Base-by-base conservation (phyloP, 2,888 invertebrate species). In the Lepetodrilus schrolli region DNA sequence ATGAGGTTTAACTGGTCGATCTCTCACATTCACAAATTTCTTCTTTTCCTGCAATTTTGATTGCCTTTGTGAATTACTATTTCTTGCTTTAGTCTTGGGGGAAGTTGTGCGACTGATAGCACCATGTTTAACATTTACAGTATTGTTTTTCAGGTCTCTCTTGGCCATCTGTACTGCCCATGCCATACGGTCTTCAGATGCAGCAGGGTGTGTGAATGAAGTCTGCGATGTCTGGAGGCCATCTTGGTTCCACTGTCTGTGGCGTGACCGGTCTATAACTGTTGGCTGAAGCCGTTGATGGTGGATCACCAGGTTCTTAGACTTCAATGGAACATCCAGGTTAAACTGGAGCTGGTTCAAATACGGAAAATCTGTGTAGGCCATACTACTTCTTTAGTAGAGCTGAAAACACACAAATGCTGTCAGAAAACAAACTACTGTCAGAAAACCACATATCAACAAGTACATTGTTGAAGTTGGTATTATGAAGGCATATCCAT, bases 321-420 rank as follows among this genome's bases (percentile, higher is more conserved):
- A 79, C 20, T 82, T 79, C 13, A 83, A 74, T n/a, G 86, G 84
- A 43, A 83, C 83, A 70, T 77, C 80, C 17, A 87, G 66, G 71
- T 87, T 87, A 73, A 88, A 88, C 77, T 84, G 82, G 34, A 88
- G 80, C 77, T 88, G 88, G 72, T 88, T 88, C 48, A 83, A 80
- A 30, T 47, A 49, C 20, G 30, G 47, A 68, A 47, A 38, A 13
- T 38, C 58, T 34, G 58, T 58, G n/a, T 58, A 58, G 8, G 58
- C 58, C 58, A 58, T 58, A 7, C 3, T 58, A n/a, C n/a, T n/a
- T n/a, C n/a, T n/a, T n/a, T n/a, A n/a, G n/a, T n/a, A n/a, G n/a
- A n/a, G n/a, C n/a, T n/a, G n/a, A n/a, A n/a, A n/a, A n/a, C n/a
- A n/a, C n/a, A n/a, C n/a, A n/a, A n/a, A n/a, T n/a, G n/a, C n/a